These are phyloP conservation scores for Neoarius graeffei DNA, from an alignment of 2,113 vertebrate genomes.

Conservation along the genomic window DNA sequence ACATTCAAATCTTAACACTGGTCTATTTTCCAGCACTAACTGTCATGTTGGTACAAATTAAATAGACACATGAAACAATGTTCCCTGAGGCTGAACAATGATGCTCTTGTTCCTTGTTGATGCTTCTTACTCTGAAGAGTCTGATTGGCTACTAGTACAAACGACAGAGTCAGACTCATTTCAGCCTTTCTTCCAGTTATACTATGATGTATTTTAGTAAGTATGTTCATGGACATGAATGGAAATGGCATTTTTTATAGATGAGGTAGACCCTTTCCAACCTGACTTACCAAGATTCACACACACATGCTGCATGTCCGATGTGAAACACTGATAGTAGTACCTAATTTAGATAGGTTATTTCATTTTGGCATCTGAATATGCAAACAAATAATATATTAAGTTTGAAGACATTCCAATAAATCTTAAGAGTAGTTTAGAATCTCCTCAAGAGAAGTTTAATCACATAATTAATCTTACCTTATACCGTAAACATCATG, in stretches of 20 bases:
- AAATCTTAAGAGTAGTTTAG: background rate
- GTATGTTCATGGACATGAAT: constrained; percentile 66
- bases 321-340: background rate
- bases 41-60: constrained; percentile 68
- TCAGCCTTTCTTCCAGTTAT: constrained; percentile 66
- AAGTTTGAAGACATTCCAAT: background rate
- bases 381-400: background rate
- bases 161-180: constrained; percentile 67
- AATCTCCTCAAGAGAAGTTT: constrained; percentile 9
- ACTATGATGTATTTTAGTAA: constrained; percentile 66
- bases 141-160: constrained; percentile 63
- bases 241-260: constrained; percentile 60
- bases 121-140: constrained; percentile 73
- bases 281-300: background rate
- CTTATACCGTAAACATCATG: background rate
- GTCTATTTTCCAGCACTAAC: constrained; percentile 52
- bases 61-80: constrained; percentile 60
- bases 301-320: background rate
- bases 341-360: background rate
- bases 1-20: background rate
- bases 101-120: constrained; percentile 71
- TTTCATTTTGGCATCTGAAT: background rate
- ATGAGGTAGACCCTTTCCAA: background rate
- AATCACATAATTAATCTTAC: background rate
- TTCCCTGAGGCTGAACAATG: constrained; percentile 70